phyloP scores from a whole-genome alignment of 2,888 invertebrate genomes.

The Oligia latruncula region DNA sequence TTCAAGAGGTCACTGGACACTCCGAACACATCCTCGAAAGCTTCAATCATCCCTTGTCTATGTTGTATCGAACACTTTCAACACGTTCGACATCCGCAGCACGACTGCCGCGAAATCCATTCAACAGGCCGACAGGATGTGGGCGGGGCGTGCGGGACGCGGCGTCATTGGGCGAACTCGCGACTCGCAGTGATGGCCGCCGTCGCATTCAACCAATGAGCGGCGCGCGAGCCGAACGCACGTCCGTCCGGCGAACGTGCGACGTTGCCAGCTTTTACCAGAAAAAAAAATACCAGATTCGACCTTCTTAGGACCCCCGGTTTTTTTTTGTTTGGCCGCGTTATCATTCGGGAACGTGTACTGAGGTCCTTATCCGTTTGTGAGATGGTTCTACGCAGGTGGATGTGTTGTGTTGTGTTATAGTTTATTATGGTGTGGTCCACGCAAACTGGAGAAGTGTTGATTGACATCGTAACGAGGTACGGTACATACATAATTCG shows the following conservation, averaged over 20 bases:
- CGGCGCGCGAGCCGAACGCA: conserved; percentile 88
- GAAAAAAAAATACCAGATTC: conserved; percentile 89
- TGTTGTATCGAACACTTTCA: conserved; percentile 69
- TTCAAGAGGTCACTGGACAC: conserved; percentile 67
- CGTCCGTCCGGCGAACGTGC: conserved; percentile 86
- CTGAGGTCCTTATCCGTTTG: conserved; percentile 85
- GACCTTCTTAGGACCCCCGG: conserved; percentile 90
- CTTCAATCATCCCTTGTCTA: conserved; percentile 62
- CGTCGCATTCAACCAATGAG: conserved; percentile 88
- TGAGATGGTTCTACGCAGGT: conserved; percentile 87
- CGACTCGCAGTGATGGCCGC: conserved; percentile 87
- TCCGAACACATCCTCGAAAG: conserved; percentile 65
- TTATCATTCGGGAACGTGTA: conserved; percentile 88
- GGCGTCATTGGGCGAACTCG: conserved; percentile 85
- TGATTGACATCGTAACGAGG: conserved; percentile 88
- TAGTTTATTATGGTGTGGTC: conserved; percentile 90
- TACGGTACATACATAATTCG: conserved; percentile 73
- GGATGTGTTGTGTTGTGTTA: conserved; percentile 82
- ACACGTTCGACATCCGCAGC: conserved; percentile 72
- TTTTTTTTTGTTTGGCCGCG: conserved; percentile 89
- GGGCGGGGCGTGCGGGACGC: conserved; percentile 89
- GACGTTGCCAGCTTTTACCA: conserved; percentile 88
- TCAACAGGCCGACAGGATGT: conserved; percentile 87
- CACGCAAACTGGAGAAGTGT: conserved; percentile 87
- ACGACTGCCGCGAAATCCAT: conserved; percentile 87